Base-by-base conservation (phyloP, 2,888 invertebrate species). In the Eilema caniola region DNA sequence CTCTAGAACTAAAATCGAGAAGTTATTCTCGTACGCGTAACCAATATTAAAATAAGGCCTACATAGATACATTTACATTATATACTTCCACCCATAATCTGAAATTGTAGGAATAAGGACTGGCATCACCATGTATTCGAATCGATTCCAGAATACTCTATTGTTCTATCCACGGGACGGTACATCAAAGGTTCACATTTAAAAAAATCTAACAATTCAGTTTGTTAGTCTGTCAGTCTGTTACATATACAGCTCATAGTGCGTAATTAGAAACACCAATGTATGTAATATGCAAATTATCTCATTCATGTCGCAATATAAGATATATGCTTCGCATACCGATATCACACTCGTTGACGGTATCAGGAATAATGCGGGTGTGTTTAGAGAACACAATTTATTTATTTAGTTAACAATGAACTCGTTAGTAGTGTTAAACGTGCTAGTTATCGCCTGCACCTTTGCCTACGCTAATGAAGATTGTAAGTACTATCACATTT, bases 271-370 rank as follows among this genome's bases (percentile, higher is more conserved):
- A 53, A n/a, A n/a, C 59, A 25, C 2, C 53, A 20, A 2, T 53
- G 20, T 8, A 57, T n/a, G 24, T 33, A 7, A 12, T 25, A 56
- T 20, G 28, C 57, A 63, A 28, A 69, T 60, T 23, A 60, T n/a
- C 37, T 64, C 23, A 64, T 31, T 31, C 11, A 23, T 62, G 25
- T 47, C 10, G 28, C 28, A 60, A 47, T 60, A 60, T 37, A 62
- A 57, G 75, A 63, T 20, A 68, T 78, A 78, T 70, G 78, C 2
- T 41, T 56, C 10, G 74, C 69, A 82, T 77, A 78, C 60, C 37
- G 67, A 72, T 71, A 23, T 65, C 60, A 72, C 74, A 82, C 73
- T 81, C 71, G 23, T 65, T 70, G 33, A 37, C 14, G 11, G 37
- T 72, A 60, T 56, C 66, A 62, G 66, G 12, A 0, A 16, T 60